Evolutionary conservation across 2,888 invertebrate genomes (phyloP), one percentile per base, ranked within the genome.

Genomic region (Agapostemon virescens): DNA sequence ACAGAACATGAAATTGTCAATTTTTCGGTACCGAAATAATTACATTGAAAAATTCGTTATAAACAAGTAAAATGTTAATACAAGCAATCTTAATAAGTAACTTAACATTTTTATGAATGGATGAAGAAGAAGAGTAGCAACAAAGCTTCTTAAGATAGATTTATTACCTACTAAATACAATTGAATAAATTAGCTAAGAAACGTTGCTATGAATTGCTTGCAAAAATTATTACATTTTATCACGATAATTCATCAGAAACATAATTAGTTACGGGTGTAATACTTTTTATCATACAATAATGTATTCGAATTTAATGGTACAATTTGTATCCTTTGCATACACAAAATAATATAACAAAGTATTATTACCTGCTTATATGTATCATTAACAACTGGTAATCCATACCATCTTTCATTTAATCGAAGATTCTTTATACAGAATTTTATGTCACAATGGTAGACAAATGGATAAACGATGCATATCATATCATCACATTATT

Each of bases 131-230:
- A 77, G 30, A 84, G 70, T 67, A 13, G 64, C 83, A 58, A 74
- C 55, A 67, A 76, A 77, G 17, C 58, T 77, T 80, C 70, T 68
- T 68, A 77, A 78, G 74, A 75, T 82, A 81, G 74, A 87, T 89
- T 89, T 90, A 89, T 89, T 88, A 79, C 75, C 83, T 87, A 86
- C 79, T 87, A 87, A 86, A 88, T 90, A 85, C 87, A 89, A 75
- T 84, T 84, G 81, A 89, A 87, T 88, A 88, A 88, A 89, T 89
- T 89, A 87, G 76, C 85, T 89, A 87, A 85, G 79, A 88, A 83
- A 81, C 68, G 72, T 83, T 81, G 81, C 83, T 69, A 77, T 79
- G 75, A 71, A 84, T 81, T 67, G 69, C 20, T 81, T 71, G 40
- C 70, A 81, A 74, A 70, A 58, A 52, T 81, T 72, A 83, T 82